Evolutionary conservation across 2,888 invertebrate genomes (phyloP).

Genomic region (Drosophila peninsularis): DNA sequence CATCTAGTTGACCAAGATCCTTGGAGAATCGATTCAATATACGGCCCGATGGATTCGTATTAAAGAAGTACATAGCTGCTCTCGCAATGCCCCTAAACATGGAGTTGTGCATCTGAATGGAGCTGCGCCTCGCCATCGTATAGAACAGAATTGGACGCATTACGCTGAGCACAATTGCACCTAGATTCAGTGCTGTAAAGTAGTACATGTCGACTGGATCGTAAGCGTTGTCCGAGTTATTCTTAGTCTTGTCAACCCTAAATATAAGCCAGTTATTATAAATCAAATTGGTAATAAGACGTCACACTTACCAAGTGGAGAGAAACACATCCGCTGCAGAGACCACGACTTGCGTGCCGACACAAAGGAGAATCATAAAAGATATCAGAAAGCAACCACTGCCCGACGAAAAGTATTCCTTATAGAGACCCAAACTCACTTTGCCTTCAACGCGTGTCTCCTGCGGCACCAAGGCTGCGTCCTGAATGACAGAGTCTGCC

Average conservation of each 20-base stretch:
- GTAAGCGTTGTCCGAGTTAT: slow-evolving; percentile 25
- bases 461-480: slow-evolving; percentile 83
- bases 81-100: slow-evolving; percentile 93
- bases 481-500: slow-evolving; percentile 78
- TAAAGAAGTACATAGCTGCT: slow-evolving; percentile 94
- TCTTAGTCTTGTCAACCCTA: slow-evolving; percentile 71
- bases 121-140: slow-evolving; percentile 89
- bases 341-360: slow-evolving; percentile 88
- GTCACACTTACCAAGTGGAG: slow-evolving; percentile 87
- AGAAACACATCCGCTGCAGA: slow-evolving; percentile 92
- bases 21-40: slow-evolving; percentile 95
- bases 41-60: slow-evolving; percentile 92
- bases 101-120: slow-evolving; percentile 90
- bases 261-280: background rate
- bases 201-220: slow-evolving; percentile 84
- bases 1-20: slow-evolving; percentile 89
- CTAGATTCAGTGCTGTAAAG: slow-evolving; percentile 85
- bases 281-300: background rate
- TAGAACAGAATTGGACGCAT: slow-evolving; percentile 85
- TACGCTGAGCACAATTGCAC: slow-evolving; percentile 82
- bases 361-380: slow-evolving; percentile 87
- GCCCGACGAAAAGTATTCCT: slow-evolving; percentile 89
- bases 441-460: slow-evolving; percentile 88
- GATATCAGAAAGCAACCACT: slow-evolving; percentile 87
- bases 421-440: slow-evolving; percentile 87